phyloP scores from a whole-genome alignment of 2,113 vertebrate genomes.

The Tupaia chinensis region DNA sequence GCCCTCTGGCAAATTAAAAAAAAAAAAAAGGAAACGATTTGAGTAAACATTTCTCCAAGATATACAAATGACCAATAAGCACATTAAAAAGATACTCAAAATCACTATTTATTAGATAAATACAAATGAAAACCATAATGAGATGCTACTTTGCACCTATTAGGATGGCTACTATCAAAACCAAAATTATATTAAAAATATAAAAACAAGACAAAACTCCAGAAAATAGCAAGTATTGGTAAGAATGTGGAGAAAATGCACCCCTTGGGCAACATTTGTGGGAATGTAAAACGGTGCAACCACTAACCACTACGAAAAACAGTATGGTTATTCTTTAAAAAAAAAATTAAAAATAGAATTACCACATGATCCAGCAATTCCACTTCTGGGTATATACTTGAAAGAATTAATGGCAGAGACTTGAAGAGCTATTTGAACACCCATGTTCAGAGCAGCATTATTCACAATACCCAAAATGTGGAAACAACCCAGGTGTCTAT shows the following conservation, averaged over 20 bases:
- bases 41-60: too few relatives aligned
- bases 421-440: neutral
- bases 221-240: neutral
- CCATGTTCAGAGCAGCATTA: neutral
- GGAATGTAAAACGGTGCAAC: neutral
- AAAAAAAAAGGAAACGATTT: too few relatives aligned
- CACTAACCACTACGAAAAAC: neutral
- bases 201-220: too few relatives aligned
- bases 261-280: neutral
- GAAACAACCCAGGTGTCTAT: neutral
- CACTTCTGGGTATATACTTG: neutral
- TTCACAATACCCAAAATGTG: neutral
- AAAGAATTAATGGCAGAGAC: neutral
- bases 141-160: too few relatives aligned
- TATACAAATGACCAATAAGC: too few relatives aligned
- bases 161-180: too few relatives aligned
- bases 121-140: too few relatives aligned
- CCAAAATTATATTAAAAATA: too few relatives aligned
- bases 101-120: too few relatives aligned
- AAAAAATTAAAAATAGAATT: neutral
- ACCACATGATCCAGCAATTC: neutral
- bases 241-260: neutral
- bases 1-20: too few relatives aligned
- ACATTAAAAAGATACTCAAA: too few relatives aligned
- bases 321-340: neutral